Evolutionary conservation across 2,888 invertebrate species (phyloP).

Genomic region (Phymatocera aterrima): DNA sequence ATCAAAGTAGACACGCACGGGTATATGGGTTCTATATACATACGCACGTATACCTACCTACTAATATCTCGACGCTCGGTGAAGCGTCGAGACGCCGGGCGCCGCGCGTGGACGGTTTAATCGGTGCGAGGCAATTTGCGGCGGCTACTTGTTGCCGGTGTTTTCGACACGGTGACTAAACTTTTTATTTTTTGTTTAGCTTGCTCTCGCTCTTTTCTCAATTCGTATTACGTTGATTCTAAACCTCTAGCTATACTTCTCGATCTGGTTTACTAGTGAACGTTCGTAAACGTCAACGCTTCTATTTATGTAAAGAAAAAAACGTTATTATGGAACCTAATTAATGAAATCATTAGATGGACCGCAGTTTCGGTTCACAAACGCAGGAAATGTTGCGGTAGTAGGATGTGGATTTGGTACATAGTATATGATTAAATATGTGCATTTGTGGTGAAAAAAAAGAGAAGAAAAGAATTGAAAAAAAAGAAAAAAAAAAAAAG

Average conservation of each 20-base stretch:
- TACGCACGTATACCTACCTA: neutral
- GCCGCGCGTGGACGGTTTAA: slow-evolving; percentile 44
- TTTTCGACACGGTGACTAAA: slow-evolving; percentile 26
- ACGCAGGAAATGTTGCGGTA: neutral
- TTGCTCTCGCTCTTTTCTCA: neutral
- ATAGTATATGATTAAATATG: neutral
- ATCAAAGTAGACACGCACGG: neutral
- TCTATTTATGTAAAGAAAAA: neutral
- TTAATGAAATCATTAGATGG: slow-evolving; percentile 4
- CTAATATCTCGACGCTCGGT: neutral
- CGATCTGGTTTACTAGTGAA: neutral
- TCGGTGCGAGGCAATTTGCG: slow-evolving; percentile 45
- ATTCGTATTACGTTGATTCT: neutral
- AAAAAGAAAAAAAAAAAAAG: too few relatives aligned
- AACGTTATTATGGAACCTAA: neutral
- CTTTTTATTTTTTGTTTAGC: neutral
- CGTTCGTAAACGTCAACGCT: neutral
- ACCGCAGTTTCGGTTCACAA: slow-evolving; percentile 24
- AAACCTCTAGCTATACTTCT: slow-evolving; percentile 7
- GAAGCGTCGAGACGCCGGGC: slow-evolving; percentile 43
- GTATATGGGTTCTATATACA: neutral
- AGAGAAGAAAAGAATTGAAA: too few relatives aligned
- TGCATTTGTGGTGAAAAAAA: neutral
- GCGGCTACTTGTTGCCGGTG: slow-evolving; percentile 45
- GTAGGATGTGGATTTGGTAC: slow-evolving; percentile 23